Evolutionary conservation across 2,797 vertebrate species (phyloP), one percentile per base, ranked within the genome.

Genomic region (Esox masquinongy): DNA sequence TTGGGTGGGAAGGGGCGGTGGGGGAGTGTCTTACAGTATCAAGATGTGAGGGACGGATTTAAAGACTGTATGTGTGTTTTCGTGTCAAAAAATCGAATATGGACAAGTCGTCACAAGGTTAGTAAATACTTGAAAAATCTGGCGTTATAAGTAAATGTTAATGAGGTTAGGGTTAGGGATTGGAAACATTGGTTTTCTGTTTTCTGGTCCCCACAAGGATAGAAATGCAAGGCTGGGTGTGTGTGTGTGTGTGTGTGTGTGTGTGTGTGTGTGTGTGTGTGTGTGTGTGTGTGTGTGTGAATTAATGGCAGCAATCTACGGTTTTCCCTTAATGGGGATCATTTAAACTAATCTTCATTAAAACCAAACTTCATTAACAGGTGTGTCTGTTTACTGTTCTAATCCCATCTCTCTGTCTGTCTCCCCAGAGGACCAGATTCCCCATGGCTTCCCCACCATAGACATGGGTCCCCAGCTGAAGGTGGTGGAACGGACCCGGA

Each of bases 391-490:
- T 7, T 47, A 14, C 43, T 7, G 43, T 47, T 47, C 43, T 53
- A 73, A 22, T 75, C 2, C 4, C 26, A 39, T 39, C 43, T 74
- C 26, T 64, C 12, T 53, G 7, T 56, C 14, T 84, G 29, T 80
- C 50, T 83, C 16, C 81, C 36, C 94, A 98, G 98, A 98, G 88
- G 95, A 97, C 83, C 97, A 98, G 92, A 92, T 99, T 81, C 97
- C 98, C 2, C 92, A 95, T 5, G 97, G 97, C 1, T 99, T 99
- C 85, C 98, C 97, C 0, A 94, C 92, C 87, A 99, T 99, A 17
- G 97, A 99, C 89, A 99, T 99, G 98, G 97, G 97, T 12, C 98
- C 98, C 0, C 98, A 99, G 92, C 93, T 99, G 84, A 99, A 99
- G 86, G 98, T 99, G 71, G 97, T 99, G 75, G 98, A 99, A 86